Percentiles rank a stretch among this genome's conserved stretches.
These are phyloP conservation scores for Aleiodes sp. DNA, from an alignment of 1,140 invertebrate species.

Conservation along the genomic window DNA sequence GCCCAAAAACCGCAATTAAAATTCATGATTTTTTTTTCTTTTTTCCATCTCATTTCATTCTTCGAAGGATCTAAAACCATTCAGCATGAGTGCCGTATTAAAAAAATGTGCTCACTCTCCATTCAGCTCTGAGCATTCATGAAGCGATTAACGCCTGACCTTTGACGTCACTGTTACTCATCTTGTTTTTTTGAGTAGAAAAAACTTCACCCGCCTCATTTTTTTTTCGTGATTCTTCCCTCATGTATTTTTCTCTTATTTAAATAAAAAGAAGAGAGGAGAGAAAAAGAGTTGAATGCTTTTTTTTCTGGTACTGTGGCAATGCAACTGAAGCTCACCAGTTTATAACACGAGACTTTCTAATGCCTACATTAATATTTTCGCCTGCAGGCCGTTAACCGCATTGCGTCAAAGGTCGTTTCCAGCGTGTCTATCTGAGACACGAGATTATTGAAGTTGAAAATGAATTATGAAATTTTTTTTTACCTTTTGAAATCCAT, in stretches of 20 bases:
- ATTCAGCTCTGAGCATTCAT: background rate
- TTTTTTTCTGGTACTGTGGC: background rate
- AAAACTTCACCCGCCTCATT: too few species aligned
- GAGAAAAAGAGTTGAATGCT: background rate
- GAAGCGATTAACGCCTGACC: constrained; percentile 13
- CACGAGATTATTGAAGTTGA: constrained; percentile 10
- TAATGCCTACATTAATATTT: constrained; percentile 53
- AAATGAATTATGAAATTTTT: background rate
- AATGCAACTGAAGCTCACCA: background rate
- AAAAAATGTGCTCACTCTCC: background rate
- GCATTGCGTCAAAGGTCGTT: constrained; percentile 49
- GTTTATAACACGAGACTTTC: constrained; percentile 47
- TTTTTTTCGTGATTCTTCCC: background rate
- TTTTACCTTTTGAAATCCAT: too few species aligned
- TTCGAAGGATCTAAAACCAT: too few species aligned
- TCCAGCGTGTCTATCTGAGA: background rate
- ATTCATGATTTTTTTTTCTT: background rate
- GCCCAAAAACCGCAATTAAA: too few species aligned
- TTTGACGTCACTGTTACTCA: constrained; percentile 7
- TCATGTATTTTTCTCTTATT: background rate
- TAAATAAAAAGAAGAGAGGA: too few species aligned
- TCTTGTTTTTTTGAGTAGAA: too few species aligned
- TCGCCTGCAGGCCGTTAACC: constrained; percentile 46
- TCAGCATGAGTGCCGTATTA: too few species aligned
- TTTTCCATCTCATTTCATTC: too few species aligned